Conservation (phyloP, 2,888 invertebrate species). For the Selenia dentaria region DNA sequence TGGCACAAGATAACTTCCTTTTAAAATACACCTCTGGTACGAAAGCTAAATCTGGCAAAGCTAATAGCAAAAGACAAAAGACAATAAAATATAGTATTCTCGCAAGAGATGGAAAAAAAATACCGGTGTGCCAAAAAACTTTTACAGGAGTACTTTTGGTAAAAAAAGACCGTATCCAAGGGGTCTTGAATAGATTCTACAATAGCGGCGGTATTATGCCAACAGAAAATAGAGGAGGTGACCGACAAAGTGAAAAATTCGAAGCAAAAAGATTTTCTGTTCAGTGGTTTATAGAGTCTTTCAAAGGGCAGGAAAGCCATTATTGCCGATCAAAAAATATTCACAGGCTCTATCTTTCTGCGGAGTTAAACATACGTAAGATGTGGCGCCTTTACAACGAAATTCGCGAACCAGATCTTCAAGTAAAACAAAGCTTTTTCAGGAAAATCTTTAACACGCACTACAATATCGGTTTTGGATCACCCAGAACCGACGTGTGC, state of each 20-base stretch:
- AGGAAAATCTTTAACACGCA: background rate
- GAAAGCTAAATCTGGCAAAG: no score
- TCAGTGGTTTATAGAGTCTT: background rate
- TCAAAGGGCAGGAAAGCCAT: background rate
- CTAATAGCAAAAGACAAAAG: no score
- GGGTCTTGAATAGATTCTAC: no score
- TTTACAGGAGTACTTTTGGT: no score
- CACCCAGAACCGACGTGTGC: slow-evolving; percentile 4
- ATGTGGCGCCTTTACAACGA: background rate
- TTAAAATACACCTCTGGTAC: no score
- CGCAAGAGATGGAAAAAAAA: no score
- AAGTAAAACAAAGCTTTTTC: background rate
- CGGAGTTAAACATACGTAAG: background rate
- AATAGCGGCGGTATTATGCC: no score
- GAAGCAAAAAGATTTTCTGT: background rate
- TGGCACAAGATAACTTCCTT: no score
- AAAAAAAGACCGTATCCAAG: no score
- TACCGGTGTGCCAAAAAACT: no score
- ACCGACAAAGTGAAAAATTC: background rate
- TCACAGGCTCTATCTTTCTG: background rate
- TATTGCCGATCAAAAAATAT: background rate
- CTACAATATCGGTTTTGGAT: slow-evolving; percentile 5
- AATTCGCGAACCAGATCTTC: background rate
- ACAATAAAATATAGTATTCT: no score
- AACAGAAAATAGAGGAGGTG: no score